Evolutionary conservation across 2,888 invertebrate genomes (phyloP).

Genomic region (Galerucella nymphaeae): DNA sequence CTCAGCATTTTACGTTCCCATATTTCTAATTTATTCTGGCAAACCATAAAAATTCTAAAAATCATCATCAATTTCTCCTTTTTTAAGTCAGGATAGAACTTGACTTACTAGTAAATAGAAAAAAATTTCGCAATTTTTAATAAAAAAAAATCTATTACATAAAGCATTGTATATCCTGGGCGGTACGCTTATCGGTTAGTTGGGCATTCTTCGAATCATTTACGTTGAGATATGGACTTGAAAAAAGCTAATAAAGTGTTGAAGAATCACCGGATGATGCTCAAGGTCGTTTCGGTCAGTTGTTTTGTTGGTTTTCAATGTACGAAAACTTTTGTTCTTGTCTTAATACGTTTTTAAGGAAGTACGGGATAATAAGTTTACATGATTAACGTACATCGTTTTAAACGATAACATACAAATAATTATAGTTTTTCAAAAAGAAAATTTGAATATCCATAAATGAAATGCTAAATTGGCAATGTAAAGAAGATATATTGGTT

Average conservation of each 20-base stretch:
- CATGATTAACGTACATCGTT: background rate
- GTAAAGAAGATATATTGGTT: too few relatives aligned
- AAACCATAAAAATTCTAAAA: too few relatives aligned
- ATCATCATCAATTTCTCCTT: too few relatives aligned
- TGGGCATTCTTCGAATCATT: conserved; percentile 1
- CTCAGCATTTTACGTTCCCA: too few relatives aligned
- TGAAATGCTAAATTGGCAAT: background rate
- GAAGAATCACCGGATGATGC: conserved; percentile 16
- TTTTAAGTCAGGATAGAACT: too few relatives aligned
- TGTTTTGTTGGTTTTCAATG: conserved; percentile 16
- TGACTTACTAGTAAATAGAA: too few relatives aligned
- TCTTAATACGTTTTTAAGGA: background rate
- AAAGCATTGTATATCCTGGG: background rate
- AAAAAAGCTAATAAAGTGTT: background rate
- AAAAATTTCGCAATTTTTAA: background rate
- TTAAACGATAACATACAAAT: too few relatives aligned
- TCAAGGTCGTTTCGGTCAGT: conserved; percentile 22
- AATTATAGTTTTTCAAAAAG: too few relatives aligned
- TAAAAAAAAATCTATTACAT: too few relatives aligned
- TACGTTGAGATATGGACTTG: background rate
- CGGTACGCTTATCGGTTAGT: conserved; percentile 2
- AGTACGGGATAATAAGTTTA: background rate
- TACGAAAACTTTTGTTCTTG: conserved; percentile 9
- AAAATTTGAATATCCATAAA: background rate
- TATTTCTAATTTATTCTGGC: too few relatives aligned